A percentile compares a stretch with the other conserved stretches of the same genome.
phyloP scores from a whole-genome alignment of 1,140 invertebrate genomes.

The Hesperophylax magnus region DNA sequence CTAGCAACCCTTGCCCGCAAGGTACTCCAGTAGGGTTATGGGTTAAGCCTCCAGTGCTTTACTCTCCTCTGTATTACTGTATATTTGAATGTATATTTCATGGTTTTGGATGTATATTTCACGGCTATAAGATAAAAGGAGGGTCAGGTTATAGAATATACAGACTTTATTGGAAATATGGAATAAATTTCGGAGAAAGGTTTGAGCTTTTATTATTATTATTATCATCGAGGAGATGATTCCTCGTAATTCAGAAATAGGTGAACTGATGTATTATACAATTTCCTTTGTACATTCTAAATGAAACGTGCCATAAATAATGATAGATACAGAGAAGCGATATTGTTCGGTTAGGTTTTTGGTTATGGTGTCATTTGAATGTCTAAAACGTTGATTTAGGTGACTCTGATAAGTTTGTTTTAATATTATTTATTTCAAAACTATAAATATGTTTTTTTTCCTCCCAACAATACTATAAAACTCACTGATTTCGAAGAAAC shows the following conservation, averaged over 20 bases:
- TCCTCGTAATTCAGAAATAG: constrained; percentile 12
- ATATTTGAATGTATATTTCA: constrained; percentile 31
- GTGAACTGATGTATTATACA: constrained; percentile 17
- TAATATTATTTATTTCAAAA: no score
- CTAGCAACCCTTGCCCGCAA: constrained; percentile 12
- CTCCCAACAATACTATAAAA: no score
- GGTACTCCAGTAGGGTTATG: constrained; percentile 1
- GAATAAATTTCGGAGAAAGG: constrained; percentile 14
- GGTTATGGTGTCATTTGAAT: background rate
- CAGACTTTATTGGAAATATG: constrained; percentile 26
- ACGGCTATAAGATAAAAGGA: constrained; percentile 2
- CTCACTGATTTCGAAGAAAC: no score
- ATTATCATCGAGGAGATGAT: background rate
- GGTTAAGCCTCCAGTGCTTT: constrained; percentile 17
- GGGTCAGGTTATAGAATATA: background rate
- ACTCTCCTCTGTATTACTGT: constrained; percentile 15
- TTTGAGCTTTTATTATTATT: constrained; percentile 10
- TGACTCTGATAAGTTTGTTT: no score
- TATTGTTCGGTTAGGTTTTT: constrained; percentile 3
- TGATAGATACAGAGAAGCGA: background rate
- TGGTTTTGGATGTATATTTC: background rate
- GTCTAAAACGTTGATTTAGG: no score
- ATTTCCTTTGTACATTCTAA: constrained; percentile 11
- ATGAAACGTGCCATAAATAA: background rate
- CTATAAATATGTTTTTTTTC: no score